Evolutionary conservation across 2,797 vertebrate genomes (phyloP), one percentile per base, ranked within the genome.

Genomic region (Clarias platycephalus): DNA sequence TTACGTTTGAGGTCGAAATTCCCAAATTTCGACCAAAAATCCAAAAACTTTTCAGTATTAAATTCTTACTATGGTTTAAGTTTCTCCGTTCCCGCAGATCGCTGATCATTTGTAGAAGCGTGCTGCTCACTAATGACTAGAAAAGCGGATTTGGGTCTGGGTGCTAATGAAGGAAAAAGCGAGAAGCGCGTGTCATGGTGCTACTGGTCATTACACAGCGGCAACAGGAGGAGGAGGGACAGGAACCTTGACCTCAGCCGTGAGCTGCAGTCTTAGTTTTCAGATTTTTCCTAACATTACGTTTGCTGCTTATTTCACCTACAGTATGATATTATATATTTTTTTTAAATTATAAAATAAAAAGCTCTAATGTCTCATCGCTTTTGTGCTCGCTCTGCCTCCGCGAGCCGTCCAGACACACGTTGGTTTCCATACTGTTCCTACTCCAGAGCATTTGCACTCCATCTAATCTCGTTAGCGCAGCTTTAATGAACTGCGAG

Each of bases 391-490:
- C n/a, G 20, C 75, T 82, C 74, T 49, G 37, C n/a, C 58, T 44
- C 20, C 24, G 44, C 10, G 18, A 57, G 60, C n/a, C 26, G 31
- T 60, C 77, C 60, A 28, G 77, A 80, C 79, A 28, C 63, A 64
- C 64, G 80, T 80, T 53, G 49, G 49, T 53, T 70, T 86, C 62
- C 78, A 49, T 87, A 70, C 66, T 49, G 26, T 87, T 83, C 66
- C 80, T 64, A 81, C 80, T 83, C 78, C 84, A 83, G 86, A 89
- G 71, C 83, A 80, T 85, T 87, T 88, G 79, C 86, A 86, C 31
- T 83, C 66, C 87, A 85, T 83, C 64, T 85, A 84, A 88, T 91
- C 88, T 89, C 72, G 82, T 89, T 89, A 90, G 88, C 85, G 81
- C 79, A 82, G 83, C 84, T 85, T 78, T 87, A 89, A 90, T 90